Percentiles rank a stretch among this genome's conserved stretches.
Evolutionary conservation across 2,888 invertebrate genomes (phyloP).

Genomic region (Beris morrisii): DNA sequence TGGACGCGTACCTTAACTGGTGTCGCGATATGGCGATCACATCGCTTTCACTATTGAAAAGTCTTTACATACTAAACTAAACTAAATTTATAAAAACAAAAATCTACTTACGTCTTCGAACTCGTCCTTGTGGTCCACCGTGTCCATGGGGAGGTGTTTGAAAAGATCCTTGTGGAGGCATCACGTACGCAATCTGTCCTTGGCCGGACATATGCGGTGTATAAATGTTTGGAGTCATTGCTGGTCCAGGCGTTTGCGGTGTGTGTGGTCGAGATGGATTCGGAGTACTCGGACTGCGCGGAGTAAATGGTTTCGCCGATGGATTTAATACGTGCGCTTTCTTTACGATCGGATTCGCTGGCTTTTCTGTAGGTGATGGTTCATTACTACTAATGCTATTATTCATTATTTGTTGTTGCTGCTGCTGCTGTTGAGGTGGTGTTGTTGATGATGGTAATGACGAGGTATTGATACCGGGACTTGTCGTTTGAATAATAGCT

Average conservation of each 20-base stretch:
- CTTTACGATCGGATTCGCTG: constrained; percentile 43
- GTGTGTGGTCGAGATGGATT: constrained; percentile 76
- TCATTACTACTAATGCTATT: constrained; percentile 66
- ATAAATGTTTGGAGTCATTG: constrained; percentile 50
- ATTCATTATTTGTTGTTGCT: constrained; percentile 56
- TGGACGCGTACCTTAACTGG: too few species aligned
- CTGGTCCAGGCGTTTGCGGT: constrained; percentile 77
- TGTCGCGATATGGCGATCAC: too few species aligned
- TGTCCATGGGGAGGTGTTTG: constrained; percentile 53
- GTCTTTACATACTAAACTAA: too few species aligned
- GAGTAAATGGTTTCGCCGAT: constrained; percentile 84
- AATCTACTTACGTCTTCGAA: constrained; percentile 54
- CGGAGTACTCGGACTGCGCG: constrained; percentile 68
- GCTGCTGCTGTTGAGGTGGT: constrained; percentile 36
- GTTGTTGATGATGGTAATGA: constrained; percentile 47
- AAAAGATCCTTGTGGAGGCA: constrained; percentile 52
- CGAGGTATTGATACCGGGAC: constrained; percentile 46
- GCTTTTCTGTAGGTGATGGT: constrained; percentile 72
- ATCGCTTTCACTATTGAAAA: too few species aligned
- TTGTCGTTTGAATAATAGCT: constrained; percentile 33
- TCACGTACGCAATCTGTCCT: constrained; percentile 51
- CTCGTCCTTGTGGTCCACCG: constrained; percentile 50
- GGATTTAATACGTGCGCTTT: constrained; percentile 82
- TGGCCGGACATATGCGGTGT: constrained; percentile 50
- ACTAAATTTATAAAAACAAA: too few species aligned